Evolutionary conservation across 2,888 invertebrate genomes (phyloP).

Genomic region (Bhutanitis thaidina): DNA sequence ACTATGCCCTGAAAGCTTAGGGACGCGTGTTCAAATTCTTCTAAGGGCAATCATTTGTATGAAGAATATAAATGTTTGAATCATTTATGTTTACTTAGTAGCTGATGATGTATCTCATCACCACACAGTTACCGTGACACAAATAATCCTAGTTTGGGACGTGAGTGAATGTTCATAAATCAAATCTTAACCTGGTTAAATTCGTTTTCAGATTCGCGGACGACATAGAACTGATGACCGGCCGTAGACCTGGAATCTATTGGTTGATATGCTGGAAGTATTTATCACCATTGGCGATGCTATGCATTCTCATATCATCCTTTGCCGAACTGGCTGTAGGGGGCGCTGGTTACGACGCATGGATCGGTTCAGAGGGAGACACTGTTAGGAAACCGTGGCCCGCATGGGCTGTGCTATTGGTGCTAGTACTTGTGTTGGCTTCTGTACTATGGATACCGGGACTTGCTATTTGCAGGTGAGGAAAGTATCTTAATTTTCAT

Average conservation of each 20-base stretch:
- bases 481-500: too few species aligned
- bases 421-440: slow-evolving; percentile 85
- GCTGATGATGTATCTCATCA: too few species aligned
- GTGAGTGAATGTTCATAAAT: too few species aligned
- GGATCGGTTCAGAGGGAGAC: slow-evolving; percentile 86
- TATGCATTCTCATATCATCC: slow-evolving; percentile 90
- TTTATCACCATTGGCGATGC: slow-evolving; percentile 93
- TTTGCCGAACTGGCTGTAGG: slow-evolving; percentile 88
- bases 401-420: slow-evolving; percentile 88
- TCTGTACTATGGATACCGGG: slow-evolving; percentile 94
- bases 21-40: too few species aligned
- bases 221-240: slow-evolving; percentile 97
- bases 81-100: too few species aligned
- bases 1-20: too few species aligned
- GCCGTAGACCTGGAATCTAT: slow-evolving; percentile 91
- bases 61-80: too few species aligned
- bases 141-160: too few species aligned
- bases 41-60: too few species aligned
- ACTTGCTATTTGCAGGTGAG: slow-evolving; percentile 88
- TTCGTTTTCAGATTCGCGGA: slow-evolving; percentile 87
- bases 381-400: slow-evolving; percentile 93
- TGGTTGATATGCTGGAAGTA: slow-evolving; percentile 98
- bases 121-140: too few species aligned
- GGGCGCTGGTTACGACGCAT: slow-evolving; percentile 92
- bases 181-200: too few species aligned